A percentile compares a stretch with the other conserved stretches of the same genome.
Conservation (phyloP, 2,888 invertebrate genomes). For the Syrista parreyssii region DNA sequence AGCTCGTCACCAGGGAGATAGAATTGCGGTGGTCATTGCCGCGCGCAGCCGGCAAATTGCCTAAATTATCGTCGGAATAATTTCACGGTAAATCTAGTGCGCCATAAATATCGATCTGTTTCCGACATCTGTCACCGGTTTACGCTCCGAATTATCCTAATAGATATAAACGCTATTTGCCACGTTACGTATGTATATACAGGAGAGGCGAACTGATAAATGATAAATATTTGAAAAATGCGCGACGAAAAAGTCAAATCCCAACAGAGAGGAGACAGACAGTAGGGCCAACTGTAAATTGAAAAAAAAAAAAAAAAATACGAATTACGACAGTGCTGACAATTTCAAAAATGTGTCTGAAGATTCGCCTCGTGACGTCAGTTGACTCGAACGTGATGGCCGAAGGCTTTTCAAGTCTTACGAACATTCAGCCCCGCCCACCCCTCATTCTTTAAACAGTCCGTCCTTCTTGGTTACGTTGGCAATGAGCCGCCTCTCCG, state of each 20-base stretch:
- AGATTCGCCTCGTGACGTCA: not conserved
- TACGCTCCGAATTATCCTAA: constrained; percentile 22
- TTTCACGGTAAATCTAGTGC: constrained; percentile 21
- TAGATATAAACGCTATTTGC: constrained; percentile 24
- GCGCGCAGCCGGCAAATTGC: constrained; percentile 2
- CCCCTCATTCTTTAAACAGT: not conserved
- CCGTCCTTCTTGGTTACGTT: not conserved
- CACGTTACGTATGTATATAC: not conserved
- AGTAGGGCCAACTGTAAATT: constrained; percentile 19
- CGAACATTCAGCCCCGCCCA: not conserved
- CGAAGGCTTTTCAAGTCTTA: not conserved
- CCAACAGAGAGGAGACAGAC: not conserved
- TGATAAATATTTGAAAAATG: constrained; percentile 5
- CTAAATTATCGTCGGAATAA: constrained; percentile 22
- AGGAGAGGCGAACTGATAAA: not conserved
- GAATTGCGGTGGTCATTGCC: not conserved
- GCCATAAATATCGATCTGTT: constrained; percentile 24
- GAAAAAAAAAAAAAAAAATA: too few species aligned
- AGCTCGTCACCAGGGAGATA: not conserved
- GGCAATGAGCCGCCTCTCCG: not conserved
- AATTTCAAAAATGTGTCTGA: not conserved
- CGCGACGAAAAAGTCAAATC: not conserved
- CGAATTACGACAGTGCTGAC: not conserved
- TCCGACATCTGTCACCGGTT: constrained; percentile 24
- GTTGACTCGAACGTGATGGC: not conserved